These are phyloP conservation scores for Pipistrellus pipistrellus DNA, from an alignment of 2,797 vertebrate genomes.

Conservation along the genomic window DNA sequence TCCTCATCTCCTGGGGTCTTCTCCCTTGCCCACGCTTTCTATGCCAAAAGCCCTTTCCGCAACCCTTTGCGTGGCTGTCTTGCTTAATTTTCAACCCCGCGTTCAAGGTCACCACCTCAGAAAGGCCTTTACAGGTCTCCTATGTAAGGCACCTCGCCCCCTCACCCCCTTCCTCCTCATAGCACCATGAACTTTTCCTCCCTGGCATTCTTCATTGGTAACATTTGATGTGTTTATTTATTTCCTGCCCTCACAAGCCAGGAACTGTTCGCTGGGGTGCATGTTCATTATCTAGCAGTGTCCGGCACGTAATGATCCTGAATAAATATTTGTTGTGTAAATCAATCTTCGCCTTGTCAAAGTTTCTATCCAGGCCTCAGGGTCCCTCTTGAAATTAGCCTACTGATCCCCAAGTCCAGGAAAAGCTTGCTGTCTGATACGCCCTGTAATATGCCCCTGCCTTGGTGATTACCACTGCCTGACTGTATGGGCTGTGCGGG, in stretches of 20 bases:
- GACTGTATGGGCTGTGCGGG: not conserved
- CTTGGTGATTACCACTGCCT: not conserved
- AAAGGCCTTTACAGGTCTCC: not conserved
- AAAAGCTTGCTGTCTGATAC: not conserved
- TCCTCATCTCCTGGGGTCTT: not conserved
- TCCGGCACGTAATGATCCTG: not conserved
- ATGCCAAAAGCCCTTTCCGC: not conserved
- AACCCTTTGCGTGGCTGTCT: not conserved
- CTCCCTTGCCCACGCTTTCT: not conserved
- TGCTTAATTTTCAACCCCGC: not conserved
- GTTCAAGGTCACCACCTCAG: not conserved
- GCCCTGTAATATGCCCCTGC: not conserved
- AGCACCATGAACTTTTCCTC: not conserved
- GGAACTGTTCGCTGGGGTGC: not conserved
- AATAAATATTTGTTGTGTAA: conserved; percentile 59
- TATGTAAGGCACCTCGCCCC: not conserved
- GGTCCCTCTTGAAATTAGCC: conserved; percentile 9
- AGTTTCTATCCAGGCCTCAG: not conserved
- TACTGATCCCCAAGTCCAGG: not conserved
- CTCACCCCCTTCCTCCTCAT: not conserved
- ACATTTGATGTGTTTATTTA: not conserved
- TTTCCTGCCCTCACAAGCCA: not conserved
- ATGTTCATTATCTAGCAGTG: conserved; percentile 20
- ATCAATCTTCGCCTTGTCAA: conserved; percentile 49
- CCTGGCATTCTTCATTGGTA: not conserved